phyloP scores from a whole-genome alignment of 2,113 vertebrate genomes.

The Fulmarus glacialis region DNA sequence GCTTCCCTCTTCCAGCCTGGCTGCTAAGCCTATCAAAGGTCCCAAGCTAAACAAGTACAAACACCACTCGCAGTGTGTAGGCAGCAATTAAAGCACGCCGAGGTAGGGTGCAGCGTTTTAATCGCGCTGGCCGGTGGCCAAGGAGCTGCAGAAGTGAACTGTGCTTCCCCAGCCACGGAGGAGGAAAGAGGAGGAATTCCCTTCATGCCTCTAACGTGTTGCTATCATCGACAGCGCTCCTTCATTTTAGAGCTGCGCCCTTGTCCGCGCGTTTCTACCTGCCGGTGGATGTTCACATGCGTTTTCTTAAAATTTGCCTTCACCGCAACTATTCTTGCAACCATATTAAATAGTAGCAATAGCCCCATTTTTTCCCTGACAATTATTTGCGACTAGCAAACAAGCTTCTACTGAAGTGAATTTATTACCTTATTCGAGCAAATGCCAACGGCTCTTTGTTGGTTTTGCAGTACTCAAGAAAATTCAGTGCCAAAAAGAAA shows the following conservation, averaged over 20 bases:
- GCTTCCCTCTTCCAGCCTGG: not conserved
- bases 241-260: not conserved
- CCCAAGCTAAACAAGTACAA: not conserved
- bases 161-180: not conserved
- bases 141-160: not conserved
- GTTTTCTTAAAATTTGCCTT: not conserved
- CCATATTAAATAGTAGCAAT: not conserved
- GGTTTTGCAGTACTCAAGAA: not conserved
- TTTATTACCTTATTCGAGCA: not conserved
- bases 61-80: not conserved
- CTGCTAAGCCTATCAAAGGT: not conserved
- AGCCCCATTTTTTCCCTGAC: not conserved
- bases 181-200: not conserved
- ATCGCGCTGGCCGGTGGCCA: not conserved
- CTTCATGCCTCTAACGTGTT: fast-evolving
- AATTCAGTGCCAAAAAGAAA: not conserved
- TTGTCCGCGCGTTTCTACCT: not conserved
- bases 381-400: not conserved
- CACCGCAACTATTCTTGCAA: not conserved
- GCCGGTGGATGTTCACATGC: not conserved
- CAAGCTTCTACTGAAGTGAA: not conserved
- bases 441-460: not conserved
- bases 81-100: not conserved
- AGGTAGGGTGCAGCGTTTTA: not conserved
- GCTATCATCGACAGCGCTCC: fast-evolving